Evolutionary conservation across 2,888 invertebrate species (phyloP).

Genomic region (Parnassius mnemosyne): DNA sequence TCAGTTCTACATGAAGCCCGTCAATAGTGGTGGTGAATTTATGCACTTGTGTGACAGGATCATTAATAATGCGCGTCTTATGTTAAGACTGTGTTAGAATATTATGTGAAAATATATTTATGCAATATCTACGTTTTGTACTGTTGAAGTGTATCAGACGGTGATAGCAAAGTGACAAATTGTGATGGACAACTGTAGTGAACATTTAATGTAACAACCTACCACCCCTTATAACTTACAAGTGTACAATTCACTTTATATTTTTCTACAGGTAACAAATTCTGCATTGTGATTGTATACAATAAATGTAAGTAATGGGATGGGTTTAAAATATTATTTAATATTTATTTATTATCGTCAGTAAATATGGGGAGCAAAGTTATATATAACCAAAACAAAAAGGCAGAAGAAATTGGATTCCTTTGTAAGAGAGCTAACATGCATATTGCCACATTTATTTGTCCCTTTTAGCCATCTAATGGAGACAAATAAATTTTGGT

Average conservation of each 20-base stretch:
- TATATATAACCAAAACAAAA: slow-evolving; percentile 29
- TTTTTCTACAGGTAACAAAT: slow-evolving; percentile 59
- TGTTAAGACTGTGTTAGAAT: slow-evolving; percentile 51
- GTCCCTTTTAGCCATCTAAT: background rate
- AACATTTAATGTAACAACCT: slow-evolving; percentile 37
- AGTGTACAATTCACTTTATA: slow-evolving; percentile 43
- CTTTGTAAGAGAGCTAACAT: background rate
- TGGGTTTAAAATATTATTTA: slow-evolving; percentile 56
- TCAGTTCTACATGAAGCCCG: slow-evolving; percentile 2
- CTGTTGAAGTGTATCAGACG: slow-evolving; percentile 36
- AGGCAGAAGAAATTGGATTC: slow-evolving; percentile 18
- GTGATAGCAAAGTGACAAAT: slow-evolving; percentile 66
- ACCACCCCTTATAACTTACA: slow-evolving; percentile 35
- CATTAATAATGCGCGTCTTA: slow-evolving; percentile 44
- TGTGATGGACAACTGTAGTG: slow-evolving; percentile 35
- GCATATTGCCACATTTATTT: background rate
- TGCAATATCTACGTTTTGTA: slow-evolving; percentile 47
- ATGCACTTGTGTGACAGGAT: slow-evolving; percentile 16
- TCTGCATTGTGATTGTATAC: slow-evolving; percentile 60
- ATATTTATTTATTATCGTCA: slow-evolving; percentile 64
- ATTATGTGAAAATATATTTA: slow-evolving; percentile 45
- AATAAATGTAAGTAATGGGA: slow-evolving; percentile 47
- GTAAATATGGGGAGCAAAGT: slow-evolving; percentile 49
- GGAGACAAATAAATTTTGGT: background rate
- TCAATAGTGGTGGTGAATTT: slow-evolving; percentile 22